Evolutionary conservation across 2,888 invertebrate genomes (phyloP), one percentile per base, ranked within the genome.

Genomic region (Orthosia gothica): DNA sequence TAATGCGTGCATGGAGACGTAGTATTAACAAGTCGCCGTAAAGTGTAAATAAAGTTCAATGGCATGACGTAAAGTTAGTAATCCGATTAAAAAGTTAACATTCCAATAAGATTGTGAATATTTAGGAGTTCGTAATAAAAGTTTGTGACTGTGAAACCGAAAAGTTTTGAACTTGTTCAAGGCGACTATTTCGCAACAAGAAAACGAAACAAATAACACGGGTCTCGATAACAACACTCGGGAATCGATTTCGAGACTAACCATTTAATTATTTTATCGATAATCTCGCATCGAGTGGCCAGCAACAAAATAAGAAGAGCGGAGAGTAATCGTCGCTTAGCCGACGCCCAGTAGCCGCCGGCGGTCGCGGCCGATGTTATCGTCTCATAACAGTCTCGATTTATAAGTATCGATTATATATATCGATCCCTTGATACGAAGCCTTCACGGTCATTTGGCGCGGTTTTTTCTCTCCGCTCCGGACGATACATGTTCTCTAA

Each of bases 201-300:
- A 94, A 95, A 96, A 94, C 90, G 92, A 93, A 94, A 94, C 94
- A 95, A 95, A 96, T 92, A 95, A 94, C 92, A 90, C 87, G 85
- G 85, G 86, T 90, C 91, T 93, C 94, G 96, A 96, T 96, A 96
- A 96, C 95, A 96, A 96, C 96, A 96, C 96, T 94, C 95, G 93
- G 91, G 96, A 96, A 96, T 96, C 96, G 96, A 96, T 96, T 96
- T 96, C 91, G 95, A 95, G 95, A 96, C 95, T 96, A 96, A 96
- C 96, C 96, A 96, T 96, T 96, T 96, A 96, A 96, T 96, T 96
- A 96, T 96, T 96, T 96, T 95, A 96, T 96, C 96, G 96, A 95
- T 96, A 96, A 96, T 96, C 96, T 96, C 91, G 94, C 95, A 94
- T 95, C 94, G 93, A 90, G 91, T 89, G 91, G 92, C 92, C 92